Evolutionary conservation across 2,113 vertebrate genomes (phyloP).

Genomic region (Lucifuga dentata): DNA sequence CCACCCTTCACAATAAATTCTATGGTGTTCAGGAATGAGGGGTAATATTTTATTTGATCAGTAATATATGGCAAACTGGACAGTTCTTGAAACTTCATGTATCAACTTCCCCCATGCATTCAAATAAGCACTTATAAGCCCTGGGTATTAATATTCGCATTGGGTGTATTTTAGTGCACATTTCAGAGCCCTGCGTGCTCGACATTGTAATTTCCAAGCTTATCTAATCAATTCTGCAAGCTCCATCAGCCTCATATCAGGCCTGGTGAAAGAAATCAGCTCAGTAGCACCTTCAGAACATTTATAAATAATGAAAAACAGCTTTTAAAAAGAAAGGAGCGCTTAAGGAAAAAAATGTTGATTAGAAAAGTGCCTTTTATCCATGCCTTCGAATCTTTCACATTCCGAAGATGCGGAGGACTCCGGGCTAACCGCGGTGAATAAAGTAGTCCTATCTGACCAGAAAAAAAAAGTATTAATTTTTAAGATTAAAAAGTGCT

Average conservation of each 20-base stretch:
- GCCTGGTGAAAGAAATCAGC: constrained; percentile 93
- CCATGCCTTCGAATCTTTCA: constrained; percentile 79
- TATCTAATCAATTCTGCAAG: constrained; percentile 98
- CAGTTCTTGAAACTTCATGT: constrained; percentile 73
- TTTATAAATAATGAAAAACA: constrained; percentile 99
- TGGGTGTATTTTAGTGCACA: constrained; percentile 76
- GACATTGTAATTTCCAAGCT: constrained; percentile 98
- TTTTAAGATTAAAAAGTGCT: constrained; percentile 83
- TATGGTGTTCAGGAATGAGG: constrained; percentile 29
- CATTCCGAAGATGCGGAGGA: constrained; percentile 79
- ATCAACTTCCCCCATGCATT: constrained; percentile 68
- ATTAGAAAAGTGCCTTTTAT: constrained; percentile 85
- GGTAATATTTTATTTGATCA: constrained; percentile 69
- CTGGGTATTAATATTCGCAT: constrained; percentile 78
- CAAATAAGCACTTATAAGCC: constrained; percentile 73
- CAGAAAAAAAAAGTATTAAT: constrained; percentile 70
- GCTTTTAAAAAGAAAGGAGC: constrained; percentile 92
- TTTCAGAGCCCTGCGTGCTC: constrained; percentile 86
- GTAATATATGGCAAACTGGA: constrained; percentile 70
- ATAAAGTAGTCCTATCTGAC: constrained; percentile 74
- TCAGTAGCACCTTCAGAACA: constrained; percentile 93
- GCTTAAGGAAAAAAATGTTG: constrained; percentile 90
- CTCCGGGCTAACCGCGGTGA: constrained; percentile 75
- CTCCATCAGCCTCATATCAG: constrained; percentile 94
- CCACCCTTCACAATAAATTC: constrained; percentile 50